These are phyloP conservation scores for Rapana venosa DNA, from an alignment of 2,888 invertebrate species.

Conservation along the genomic window DNA sequence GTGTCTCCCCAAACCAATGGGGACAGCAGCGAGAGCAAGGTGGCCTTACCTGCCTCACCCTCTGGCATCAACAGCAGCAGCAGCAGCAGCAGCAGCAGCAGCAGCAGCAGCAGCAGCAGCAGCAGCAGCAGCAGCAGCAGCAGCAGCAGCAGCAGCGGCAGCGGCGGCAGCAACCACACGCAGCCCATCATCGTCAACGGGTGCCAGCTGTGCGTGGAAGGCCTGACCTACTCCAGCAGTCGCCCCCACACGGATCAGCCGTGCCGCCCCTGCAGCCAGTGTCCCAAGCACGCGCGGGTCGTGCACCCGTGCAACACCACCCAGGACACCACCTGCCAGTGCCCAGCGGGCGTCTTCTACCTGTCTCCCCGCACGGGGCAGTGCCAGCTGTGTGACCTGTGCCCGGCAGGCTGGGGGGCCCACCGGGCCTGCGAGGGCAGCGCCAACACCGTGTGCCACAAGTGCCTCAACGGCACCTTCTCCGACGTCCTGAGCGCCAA, in stretches of 20 bases:
- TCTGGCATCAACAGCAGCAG: background rate
- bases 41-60: too few relatives aligned
- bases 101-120: background rate
- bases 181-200: background rate
- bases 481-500: slow-evolving; percentile 68
- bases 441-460: slow-evolving; percentile 68
- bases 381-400: slow-evolving; percentile 70
- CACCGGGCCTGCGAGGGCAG: slow-evolving; percentile 57
- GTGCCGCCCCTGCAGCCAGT: slow-evolving; percentile 66
- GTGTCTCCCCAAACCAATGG: slow-evolving; percentile 41
- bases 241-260: slow-evolving; percentile 51
- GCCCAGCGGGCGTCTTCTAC: slow-evolving; percentile 64
- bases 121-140: background rate
- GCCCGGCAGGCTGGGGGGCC: slow-evolving; percentile 70
- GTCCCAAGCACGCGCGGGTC: slow-evolving; percentile 63
- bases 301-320: slow-evolving; percentile 67
- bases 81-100: background rate
- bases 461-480: slow-evolving; percentile 71
- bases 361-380: slow-evolving; percentile 54
- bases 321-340: slow-evolving; percentile 72
- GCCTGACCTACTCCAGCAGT: slow-evolving; percentile 61
- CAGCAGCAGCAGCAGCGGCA: background rate
- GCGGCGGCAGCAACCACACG: background rate
- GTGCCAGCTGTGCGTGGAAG: slow-evolving; percentile 65
- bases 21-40: background rate